A percentile compares a stretch with the other conserved stretches of the same genome.
phyloP scores from a whole-genome alignment of 2,113 vertebrate species.

The Peromyscus maniculatus region DNA sequence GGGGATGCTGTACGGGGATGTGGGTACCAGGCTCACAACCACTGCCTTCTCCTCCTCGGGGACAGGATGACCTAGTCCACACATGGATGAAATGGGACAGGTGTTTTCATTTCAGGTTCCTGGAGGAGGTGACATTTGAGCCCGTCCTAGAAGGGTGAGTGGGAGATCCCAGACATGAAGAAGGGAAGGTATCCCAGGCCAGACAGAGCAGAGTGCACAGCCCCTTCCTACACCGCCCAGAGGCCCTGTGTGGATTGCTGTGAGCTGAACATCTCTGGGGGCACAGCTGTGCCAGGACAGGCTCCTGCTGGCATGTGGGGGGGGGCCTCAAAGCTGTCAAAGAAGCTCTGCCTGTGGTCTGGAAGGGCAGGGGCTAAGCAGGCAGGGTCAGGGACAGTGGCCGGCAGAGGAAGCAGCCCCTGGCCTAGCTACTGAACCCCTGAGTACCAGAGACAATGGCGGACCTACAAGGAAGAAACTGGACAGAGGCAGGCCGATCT shows the following conservation, averaged over 20 bases:
- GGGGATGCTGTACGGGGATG: too few species aligned
- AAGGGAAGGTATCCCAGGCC: background rate
- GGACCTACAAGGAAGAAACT: background rate
- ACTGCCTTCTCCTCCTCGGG: background rate
- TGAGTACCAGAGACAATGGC: background rate
- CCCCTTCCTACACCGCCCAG: background rate
- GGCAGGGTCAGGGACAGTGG: background rate
- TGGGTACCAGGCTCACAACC: background rate
- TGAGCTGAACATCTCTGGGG: background rate
- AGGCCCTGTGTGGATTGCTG: background rate
- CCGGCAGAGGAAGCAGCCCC: background rate
- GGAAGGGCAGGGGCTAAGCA: background rate
- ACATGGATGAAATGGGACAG: background rate
- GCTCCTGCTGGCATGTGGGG: accelerated
- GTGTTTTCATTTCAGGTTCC: background rate
- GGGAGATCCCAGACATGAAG: background rate
- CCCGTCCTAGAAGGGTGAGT: background rate
- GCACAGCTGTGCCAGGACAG: background rate
- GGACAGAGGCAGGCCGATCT: background rate
- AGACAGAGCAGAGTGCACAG: background rate
- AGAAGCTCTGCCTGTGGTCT: background rate
- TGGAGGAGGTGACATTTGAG: background rate
- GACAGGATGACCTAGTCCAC: background rate
- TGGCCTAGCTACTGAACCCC: accelerated
- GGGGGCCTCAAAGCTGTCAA: background rate